These are phyloP conservation scores for Plecturocebus donacophilus DNA, from an alignment of 2,113 vertebrate genomes.

Conservation along the genomic window DNA sequence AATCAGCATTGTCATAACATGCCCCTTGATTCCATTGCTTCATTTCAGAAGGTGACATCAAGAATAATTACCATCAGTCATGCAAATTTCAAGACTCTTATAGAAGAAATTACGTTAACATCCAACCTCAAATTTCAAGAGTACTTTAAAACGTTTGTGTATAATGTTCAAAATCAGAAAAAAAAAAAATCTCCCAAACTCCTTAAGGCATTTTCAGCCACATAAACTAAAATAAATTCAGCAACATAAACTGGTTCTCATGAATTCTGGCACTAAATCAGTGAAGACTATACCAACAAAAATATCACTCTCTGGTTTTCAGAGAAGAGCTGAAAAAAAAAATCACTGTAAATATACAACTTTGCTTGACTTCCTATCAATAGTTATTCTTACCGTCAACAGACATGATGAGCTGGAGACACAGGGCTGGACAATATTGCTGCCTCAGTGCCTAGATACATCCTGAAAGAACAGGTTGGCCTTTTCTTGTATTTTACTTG, in stretches of 20 bases:
- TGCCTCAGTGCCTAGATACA: not conserved
- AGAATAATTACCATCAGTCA: constrained; percentile 15
- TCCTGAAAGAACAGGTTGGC: not conserved
- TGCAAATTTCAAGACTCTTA: constrained; percentile 3
- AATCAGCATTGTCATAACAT: not conserved
- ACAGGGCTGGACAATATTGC: not conserved
- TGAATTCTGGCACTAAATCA: not conserved
- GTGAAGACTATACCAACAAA: not conserved
- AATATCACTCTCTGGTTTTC: not conserved
- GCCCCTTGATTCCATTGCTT: not conserved
- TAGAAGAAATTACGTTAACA: not conserved
- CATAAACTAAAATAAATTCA: not conserved
- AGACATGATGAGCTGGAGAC: not conserved
- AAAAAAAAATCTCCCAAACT: not conserved
- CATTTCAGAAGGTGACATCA: constrained; percentile 40
- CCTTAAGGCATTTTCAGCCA: not conserved
- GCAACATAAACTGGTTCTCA: not conserved
- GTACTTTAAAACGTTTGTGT: constrained; percentile 14
- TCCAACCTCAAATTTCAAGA: not conserved
- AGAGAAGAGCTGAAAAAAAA: not conserved
- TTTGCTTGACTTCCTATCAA: not conserved
- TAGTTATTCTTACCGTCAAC: not conserved
- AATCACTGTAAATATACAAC: not conserved
- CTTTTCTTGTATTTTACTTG: not conserved
- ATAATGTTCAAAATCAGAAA: not conserved